phyloP scores from a whole-genome alignment of 2,797 vertebrate species.

The Hipposideros larvatus region DNA sequence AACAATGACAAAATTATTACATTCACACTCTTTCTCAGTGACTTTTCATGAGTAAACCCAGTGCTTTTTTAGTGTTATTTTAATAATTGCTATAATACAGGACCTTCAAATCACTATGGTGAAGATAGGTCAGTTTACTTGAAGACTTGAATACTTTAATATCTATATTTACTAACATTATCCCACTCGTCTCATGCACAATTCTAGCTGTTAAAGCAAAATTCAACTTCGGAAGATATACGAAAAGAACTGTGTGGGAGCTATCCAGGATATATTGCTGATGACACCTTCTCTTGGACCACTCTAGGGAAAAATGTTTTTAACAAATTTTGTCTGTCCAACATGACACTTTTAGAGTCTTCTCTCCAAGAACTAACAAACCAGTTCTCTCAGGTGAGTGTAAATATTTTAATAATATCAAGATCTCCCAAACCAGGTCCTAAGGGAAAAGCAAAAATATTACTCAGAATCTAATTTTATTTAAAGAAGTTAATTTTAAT shows the following conservation, averaged over 20 bases:
- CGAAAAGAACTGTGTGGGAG: constrained; percentile 85
- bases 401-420: neutral
- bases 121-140: constrained; percentile 26
- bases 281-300: constrained; percentile 16
- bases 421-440: neutral
- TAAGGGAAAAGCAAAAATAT: neutral
- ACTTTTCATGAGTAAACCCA: neutral
- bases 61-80: constrained; percentile 23
- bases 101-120: constrained; percentile 3
- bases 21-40: neutral
- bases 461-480: neutral
- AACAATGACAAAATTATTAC: neutral
- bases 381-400: constrained; percentile 86
- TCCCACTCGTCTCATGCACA: neutral
- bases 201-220: constrained; percentile 76
- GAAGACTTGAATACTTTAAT: neutral
- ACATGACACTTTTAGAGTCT: constrained; percentile 84
- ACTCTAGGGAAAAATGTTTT: constrained; percentile 86
- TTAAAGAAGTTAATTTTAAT: constrained; percentile 53
- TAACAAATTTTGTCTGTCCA: constrained; percentile 86
- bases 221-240: constrained; percentile 82
- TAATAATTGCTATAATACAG: neutral
- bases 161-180: constrained; percentile 11
- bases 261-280: constrained; percentile 65
- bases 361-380: constrained; percentile 85